These are phyloP conservation scores for Leuciscus idus DNA, from an alignment of 2,113 vertebrate genomes.

Conservation along the genomic window DNA sequence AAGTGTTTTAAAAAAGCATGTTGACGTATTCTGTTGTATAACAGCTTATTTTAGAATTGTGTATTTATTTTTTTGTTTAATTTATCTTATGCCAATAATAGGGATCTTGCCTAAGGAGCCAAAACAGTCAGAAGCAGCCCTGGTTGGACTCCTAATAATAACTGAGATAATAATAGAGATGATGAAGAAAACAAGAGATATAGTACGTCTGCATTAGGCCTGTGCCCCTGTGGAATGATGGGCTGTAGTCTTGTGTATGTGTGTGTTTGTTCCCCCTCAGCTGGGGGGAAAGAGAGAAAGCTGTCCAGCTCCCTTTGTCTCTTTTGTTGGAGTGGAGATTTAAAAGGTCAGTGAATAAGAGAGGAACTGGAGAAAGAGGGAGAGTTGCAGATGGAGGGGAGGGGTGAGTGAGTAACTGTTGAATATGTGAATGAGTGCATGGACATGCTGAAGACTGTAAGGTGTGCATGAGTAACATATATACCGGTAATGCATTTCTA, in stretches of 20 bases:
- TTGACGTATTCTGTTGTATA: background rate
- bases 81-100: background rate
- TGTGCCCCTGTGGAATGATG: background rate
- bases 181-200: background rate
- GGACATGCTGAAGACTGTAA: constrained; percentile 22
- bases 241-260: constrained; percentile 18
- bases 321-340: constrained; percentile 71
- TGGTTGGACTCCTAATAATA: background rate
- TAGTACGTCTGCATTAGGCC: constrained; percentile 12
- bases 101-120: background rate
- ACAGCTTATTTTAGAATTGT: too few species aligned
- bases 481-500: background rate
- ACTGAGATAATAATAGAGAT: background rate
- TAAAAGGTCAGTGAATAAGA: constrained; percentile 73
- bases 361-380: constrained; percentile 42
- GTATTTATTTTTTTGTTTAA: background rate
- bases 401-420: background rate
- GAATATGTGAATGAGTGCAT: constrained; percentile 28
- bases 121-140: background rate
- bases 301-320: constrained; percentile 69
- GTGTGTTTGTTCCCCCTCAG: constrained; percentile 51
- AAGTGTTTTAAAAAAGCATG: background rate
- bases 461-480: background rate
- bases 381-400: constrained; percentile 24
- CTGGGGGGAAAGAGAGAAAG: constrained; percentile 60